Evolutionary conservation across 2,888 invertebrate species (phyloP).

Genomic region (Chrysopilus asiliformis): DNA sequence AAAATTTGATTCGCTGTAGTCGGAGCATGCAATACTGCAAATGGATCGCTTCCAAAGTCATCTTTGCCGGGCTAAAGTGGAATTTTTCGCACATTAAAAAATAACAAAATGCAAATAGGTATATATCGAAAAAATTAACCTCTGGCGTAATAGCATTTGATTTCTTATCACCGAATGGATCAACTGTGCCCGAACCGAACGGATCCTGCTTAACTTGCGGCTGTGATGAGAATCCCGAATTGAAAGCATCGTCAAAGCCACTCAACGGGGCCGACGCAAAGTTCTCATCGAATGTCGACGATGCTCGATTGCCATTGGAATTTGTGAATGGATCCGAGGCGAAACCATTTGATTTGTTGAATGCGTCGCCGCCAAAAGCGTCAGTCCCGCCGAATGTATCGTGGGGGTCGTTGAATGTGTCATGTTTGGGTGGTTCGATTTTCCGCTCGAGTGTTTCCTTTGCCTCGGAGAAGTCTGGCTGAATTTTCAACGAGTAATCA

Average conservation of each 20-base stretch:
- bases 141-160: constrained; percentile 37
- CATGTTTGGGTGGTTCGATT: constrained; percentile 22
- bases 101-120: constrained; percentile 1
- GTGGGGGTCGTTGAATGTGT: constrained; percentile 50
- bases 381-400: background rate
- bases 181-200: constrained; percentile 36
- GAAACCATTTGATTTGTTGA: constrained; percentile 39
- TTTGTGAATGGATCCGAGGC: constrained; percentile 48
- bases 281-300: constrained; percentile 27
- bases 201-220: constrained; percentile 31
- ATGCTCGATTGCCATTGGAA: constrained; percentile 31
- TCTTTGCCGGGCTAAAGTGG: constrained; percentile 44
- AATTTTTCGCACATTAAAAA: constrained; percentile 1
- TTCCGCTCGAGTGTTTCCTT: constrained; percentile 26
- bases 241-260: constrained; percentile 31
- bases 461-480: constrained; percentile 48
- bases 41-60: constrained; percentile 82
- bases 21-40: constrained; percentile 73
- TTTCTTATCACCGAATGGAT: constrained; percentile 55
- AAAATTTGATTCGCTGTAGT: constrained; percentile 45
- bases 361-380: background rate
- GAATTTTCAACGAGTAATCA: constrained; percentile 51
- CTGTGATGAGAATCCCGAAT: constrained; percentile 23
- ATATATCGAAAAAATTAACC: constrained; percentile 33
- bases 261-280: constrained; percentile 23